Evolutionary conservation across 2,888 invertebrate genomes (phyloP), one percentile per base, ranked within the genome.

Genomic region (Netelia inedita): DNA sequence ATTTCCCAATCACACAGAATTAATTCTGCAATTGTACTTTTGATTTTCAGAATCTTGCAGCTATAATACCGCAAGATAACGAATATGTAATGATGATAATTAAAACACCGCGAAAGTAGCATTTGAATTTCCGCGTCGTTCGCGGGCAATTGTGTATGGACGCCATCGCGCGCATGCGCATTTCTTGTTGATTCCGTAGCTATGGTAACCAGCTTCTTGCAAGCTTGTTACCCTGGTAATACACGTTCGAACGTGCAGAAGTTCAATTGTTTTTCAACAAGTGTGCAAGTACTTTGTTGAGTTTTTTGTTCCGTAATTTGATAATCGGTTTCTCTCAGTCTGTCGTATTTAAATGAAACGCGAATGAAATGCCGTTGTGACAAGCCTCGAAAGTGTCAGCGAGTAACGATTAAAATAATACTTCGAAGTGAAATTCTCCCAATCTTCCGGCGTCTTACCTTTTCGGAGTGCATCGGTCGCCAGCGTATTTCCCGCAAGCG

Each of bases 401-500:
- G 46, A 11, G 14, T 46, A 19, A 19, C 9, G 19, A 19, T 57
- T 57, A 19, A 9, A 55, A 16, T 35, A 35, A 35, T 1, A 35
- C 35, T 5, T 57, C 57, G 57, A 9, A 9, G 19, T 57, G 5
- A 2, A 16, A 16, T 16, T 0, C 6, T 10, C 21, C 57, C 16
- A 57, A 1, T 57, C 19, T 61, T 28, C 10, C 23, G 11, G 19
- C 11, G 78, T 86, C 89, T 91, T 90, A 94, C 94, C 94, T 93
- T 88, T 94, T 90, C 0, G 96, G 94, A 9, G 94, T 95, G 90
- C 99, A 99, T 2, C 95, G 94, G 0, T 95, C 94, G 0, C 96
- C 95, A 19, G 95, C 95, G 87, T 95, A 94, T 0, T 91, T 94
- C 0, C 97, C 97, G 92, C 98, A 98, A 90, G 97, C 95, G n/a